Evolutionary conservation across 2,113 vertebrate genomes (phyloP), one percentile per base, ranked within the genome.

Genomic region (Ciconia maguari): DNA sequence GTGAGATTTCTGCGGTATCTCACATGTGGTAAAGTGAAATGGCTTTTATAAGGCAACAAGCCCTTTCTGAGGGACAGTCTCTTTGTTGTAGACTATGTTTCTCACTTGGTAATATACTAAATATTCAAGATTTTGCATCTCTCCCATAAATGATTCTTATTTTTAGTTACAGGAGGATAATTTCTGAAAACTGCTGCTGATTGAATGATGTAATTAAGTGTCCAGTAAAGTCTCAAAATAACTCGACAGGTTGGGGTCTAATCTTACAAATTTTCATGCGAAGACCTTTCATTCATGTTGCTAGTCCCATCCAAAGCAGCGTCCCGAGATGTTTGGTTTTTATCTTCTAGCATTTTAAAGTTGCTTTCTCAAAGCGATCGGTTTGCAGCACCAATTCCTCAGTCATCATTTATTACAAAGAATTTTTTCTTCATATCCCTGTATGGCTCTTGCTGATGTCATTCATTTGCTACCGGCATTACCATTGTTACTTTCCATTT

Each of bases 171-270:
- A 82, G 48, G 80, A 89, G 83, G 87, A 76, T n/a, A 54, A 76
- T 79, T 89, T 72, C 83, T 94, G 83, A 51, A 85, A 84, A 60
- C 65, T 85, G 65, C 44, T 90, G 82, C 74, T 90, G 89, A 70
- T 57, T 82, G 83, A 90, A 51, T 61, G 60, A 38, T 41, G 70
- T 55, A 68, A 70, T 17, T 83, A 68, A 83, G 64, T 68, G 71
- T 49, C 92, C 74, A 76, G 30, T 38, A 38, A 95, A 52, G 34
- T 76, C 77, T 77, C 89, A 65, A 57, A 96, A 57, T 17, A 86
- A 83, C 51, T 87, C 65, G 41, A 8, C 58, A 85, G 81, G 15
- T 34, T 41, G 83, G 83, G 83, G 34, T 49, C 54, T 52, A 32
- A 38, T n/a, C 36, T 89, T 83, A 36, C 69, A 22, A 5, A 65